Evolutionary conservation across 2,113 vertebrate species (phyloP).

Genomic region (Rhombomys opimus): DNA sequence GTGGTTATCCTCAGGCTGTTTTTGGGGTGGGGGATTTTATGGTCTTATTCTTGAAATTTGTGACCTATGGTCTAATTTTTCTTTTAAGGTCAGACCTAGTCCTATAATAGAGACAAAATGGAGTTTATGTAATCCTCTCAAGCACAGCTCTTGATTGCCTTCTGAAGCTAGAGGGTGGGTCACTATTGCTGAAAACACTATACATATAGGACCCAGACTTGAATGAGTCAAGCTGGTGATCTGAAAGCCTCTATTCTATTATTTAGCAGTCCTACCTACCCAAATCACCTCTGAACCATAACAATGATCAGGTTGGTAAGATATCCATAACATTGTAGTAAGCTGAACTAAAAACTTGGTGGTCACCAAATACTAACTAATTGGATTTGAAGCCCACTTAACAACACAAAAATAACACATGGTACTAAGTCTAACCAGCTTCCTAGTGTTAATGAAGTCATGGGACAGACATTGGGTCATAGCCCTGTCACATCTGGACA

Average conservation of each 20-base stretch:
- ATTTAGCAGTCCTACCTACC: neutral
- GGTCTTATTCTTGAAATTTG: no score
- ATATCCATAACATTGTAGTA: neutral
- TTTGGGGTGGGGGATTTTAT: no score
- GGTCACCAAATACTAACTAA: neutral
- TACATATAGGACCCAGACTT: no score
- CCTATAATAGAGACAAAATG: no score
- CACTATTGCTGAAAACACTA: no score
- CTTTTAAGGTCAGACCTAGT: no score
- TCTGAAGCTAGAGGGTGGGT: neutral
- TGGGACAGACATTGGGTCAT: no score
- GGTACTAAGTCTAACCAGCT: neutral
- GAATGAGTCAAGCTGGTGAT: neutral
- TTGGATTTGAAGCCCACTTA: neutral
- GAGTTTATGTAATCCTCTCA: no score
- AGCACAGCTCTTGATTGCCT: no score
- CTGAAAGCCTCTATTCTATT: neutral
- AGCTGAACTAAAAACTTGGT: neutral
- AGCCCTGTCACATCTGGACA: no score
- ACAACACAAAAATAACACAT: neutral
- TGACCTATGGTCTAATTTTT: no score
- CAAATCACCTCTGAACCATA: neutral
- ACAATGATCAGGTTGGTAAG: neutral
- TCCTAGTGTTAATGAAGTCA: neutral
- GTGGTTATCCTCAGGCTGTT: no score